Base-by-base conservation (phyloP, 37 sponge, comb jelly and placozoan genomes). In the Bolinopsis microptera region DNA sequence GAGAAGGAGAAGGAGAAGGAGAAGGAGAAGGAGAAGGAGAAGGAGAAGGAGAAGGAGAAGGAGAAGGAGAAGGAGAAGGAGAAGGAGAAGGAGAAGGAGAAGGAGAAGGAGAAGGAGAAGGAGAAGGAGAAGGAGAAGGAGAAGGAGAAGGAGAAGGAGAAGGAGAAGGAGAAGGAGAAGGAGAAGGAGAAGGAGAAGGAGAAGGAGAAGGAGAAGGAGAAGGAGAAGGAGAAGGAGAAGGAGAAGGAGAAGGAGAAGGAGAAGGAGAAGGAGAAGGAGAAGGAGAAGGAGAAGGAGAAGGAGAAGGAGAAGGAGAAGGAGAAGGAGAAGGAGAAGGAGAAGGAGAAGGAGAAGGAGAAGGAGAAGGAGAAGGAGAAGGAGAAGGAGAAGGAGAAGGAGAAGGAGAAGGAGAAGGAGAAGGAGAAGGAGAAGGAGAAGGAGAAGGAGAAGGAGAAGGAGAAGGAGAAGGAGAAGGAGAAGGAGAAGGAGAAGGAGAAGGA, bases 371-470 rank as follows among this genome's bases (percentile, higher is more conserved):
- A 16, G 38, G 38, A 32, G 90, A 83, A n/a, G 24, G 90, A 83
- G 38, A 83, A n/a, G 24, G 90, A 83, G 90, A 32, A n/a, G 18
- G 90, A 32, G 38, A 83, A n/a, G 24, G 38, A 83, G 90, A 83
- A 39, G 24, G 38, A 83, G 90, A 32, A n/a, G 37, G 38, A 83
- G 90, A 30, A 35, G 24, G 90, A 83, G 32, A 13, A 22, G 21
- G 18, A 36, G 38, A 36, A n/a, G 18, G 30, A 13, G 39, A 36
- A 35, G 24, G 39, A 83, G 30, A 36, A 35, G 13, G 39, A 35
- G 36, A 13, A 24, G 32, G 21, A 22, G 33, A 5, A 25, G 35
- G 35, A 33, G 83, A 0, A 30, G 41, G 48, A 16, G 48, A 5
- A 27, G 25, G 48, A 5, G 68, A 2, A 61, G 25, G 8, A 1